Conservation (phyloP, 1,140 invertebrate species). For the Ganaspis sp. region DNA sequence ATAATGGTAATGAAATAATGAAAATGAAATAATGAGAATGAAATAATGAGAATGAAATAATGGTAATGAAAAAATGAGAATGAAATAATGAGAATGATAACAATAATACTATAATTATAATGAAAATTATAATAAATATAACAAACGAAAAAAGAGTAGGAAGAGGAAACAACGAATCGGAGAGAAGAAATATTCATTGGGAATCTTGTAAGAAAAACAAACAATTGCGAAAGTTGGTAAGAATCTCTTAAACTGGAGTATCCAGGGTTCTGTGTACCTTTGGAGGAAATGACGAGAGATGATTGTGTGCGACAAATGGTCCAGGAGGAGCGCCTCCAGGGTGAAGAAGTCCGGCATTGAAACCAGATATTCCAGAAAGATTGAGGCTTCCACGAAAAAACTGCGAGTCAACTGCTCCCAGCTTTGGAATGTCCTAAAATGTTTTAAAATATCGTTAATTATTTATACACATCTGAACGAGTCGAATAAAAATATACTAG, state of each 20-base stretch:
- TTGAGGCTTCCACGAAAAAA: conserved; percentile 86
- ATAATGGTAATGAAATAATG: too few relatives aligned
- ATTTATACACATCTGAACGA: background rate
- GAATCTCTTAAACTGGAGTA: background rate
- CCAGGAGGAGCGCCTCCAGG: conserved; percentile 83
- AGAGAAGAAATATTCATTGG: too few relatives aligned
- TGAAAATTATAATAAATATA: background rate
- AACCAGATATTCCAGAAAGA: conserved; percentile 86
- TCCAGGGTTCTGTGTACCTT: conserved; percentile 82
- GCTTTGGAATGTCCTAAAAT: conserved; percentile 91
- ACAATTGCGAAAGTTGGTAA: background rate
- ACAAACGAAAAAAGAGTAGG: background rate
- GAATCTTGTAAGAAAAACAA: background rate
- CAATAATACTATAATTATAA: too few relatives aligned
- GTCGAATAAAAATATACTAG: too few relatives aligned
- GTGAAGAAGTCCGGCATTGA: conserved; percentile 88
- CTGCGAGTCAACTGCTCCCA: conserved; percentile 85
- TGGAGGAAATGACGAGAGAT: conserved; percentile 88
- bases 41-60: too few relatives aligned
- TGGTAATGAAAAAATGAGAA: too few relatives aligned
- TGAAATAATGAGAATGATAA: background rate
- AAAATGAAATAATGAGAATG: too few relatives aligned
- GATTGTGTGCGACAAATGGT: conserved; percentile 87
- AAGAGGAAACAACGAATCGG: too few relatives aligned
- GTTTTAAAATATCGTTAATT: conserved; percentile 74